phyloP scores from a whole-genome alignment of 1,140 invertebrate species.

The Trichoplusia ni region DNA sequence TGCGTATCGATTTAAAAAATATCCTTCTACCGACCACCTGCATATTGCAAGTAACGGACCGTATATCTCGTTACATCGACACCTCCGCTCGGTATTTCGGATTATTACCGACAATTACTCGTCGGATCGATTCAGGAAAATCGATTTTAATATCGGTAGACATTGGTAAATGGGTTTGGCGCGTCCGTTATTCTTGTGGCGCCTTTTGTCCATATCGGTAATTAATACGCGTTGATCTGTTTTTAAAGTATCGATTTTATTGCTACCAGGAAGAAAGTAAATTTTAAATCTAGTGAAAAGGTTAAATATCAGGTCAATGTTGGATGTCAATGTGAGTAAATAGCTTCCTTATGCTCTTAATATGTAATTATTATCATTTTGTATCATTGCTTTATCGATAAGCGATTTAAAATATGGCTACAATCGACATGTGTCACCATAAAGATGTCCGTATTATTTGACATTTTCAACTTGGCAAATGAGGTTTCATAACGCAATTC shows the following conservation, averaged over 20 bases:
- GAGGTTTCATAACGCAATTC: too few relatives aligned
- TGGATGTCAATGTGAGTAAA: not conserved
- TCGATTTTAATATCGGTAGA: conserved; percentile 50
- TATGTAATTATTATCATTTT: too few relatives aligned
- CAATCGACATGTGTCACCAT: too few relatives aligned
- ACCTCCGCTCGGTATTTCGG: conserved; percentile 48
- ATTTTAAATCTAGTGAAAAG: not conserved
- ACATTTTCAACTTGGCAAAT: too few relatives aligned
- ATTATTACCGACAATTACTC: conserved; percentile 58
- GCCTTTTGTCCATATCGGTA: conserved; percentile 28
- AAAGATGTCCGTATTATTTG: too few relatives aligned
- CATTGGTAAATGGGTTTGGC: conserved; percentile 40
- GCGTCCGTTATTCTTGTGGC: conserved; percentile 38
- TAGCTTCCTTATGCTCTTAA: not conserved
- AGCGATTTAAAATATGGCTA: too few relatives aligned
- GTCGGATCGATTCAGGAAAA: conserved; percentile 52
- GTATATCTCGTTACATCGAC: conserved; percentile 64
- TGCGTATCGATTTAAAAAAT: conserved; percentile 57
- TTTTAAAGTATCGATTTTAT: conserved; percentile 9
- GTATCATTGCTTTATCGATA: too few relatives aligned
- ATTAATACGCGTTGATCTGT: conserved; percentile 29
- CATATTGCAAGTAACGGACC: conserved; percentile 65
- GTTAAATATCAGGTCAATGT: conserved; percentile 1
- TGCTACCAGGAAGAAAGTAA: not conserved
- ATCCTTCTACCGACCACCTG: conserved; percentile 56